Evolutionary conservation across 2,888 invertebrate species (phyloP).

Genomic region (Marasmarcha lunaedactyla): DNA sequence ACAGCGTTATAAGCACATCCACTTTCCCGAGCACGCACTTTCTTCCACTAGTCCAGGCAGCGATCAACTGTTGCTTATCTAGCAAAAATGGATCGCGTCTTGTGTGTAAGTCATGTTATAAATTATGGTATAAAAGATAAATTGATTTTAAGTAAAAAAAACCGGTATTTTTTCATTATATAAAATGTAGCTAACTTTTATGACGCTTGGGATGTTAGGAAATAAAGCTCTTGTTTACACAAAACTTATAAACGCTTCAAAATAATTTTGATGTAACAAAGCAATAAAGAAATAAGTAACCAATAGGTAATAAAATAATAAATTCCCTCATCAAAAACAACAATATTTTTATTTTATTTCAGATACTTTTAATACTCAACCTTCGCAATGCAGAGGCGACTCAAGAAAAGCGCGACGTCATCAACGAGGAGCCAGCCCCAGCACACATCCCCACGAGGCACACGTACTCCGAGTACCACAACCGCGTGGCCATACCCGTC

Average conservation of each 20-base stretch:
- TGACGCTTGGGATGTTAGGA: too few relatives aligned
- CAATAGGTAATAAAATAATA: too few relatives aligned
- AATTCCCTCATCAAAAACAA: neutral
- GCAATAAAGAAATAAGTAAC: too few relatives aligned
- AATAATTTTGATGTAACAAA: too few relatives aligned
- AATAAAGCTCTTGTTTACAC: too few relatives aligned
- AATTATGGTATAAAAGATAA: too few relatives aligned
- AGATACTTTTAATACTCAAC: neutral
- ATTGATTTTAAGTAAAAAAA: too few relatives aligned
- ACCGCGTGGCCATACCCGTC: constrained; percentile 62
- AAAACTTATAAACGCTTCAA: too few relatives aligned
- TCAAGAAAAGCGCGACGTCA: constrained; percentile 23
- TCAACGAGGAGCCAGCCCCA: neutral
- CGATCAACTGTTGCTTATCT: neutral
- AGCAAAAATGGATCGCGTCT: constrained; percentile 31
- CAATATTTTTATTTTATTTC: neutral
- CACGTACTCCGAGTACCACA: constrained; percentile 50
- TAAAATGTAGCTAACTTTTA: too few relatives aligned
- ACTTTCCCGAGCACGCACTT: constrained; percentile 34
- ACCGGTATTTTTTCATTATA: too few relatives aligned
- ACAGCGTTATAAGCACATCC: constrained; percentile 36
- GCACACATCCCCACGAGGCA: constrained; percentile 37
- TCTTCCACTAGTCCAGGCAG: constrained; percentile 20
- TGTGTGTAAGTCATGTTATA: constrained; percentile 32
- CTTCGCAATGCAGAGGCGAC: constrained; percentile 1